Percentiles rank a stretch among this genome's conserved stretches.
Conservation (phyloP, 2,888 invertebrate genomes). For the Lasioglossum lativentre region DNA sequence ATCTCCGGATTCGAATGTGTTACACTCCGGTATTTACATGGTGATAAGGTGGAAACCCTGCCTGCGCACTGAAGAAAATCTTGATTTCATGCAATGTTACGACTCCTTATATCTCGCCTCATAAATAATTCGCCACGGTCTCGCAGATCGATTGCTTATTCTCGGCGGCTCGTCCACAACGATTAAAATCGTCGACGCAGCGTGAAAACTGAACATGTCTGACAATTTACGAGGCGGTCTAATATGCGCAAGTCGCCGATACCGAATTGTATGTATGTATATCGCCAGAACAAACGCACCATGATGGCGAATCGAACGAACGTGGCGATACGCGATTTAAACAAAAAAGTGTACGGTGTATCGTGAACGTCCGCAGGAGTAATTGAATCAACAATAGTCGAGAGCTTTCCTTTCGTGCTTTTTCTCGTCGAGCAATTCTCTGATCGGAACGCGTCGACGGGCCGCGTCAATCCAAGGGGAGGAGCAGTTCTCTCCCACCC, state of each 20-base stretch:
- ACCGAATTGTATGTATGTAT: too few species aligned
- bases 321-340: neutral
- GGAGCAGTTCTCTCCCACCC: neutral
- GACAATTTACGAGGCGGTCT: neutral
- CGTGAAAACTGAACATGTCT: neutral
- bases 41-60: too few species aligned
- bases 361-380: slow-evolving; percentile 1
- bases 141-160: neutral
- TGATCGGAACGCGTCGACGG: neutral
- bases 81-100: neutral
- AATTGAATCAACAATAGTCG: slow-evolving; percentile 8
- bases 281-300: neutral
- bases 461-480: neutral
- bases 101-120: neutral
- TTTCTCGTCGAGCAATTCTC: slow-evolving; percentile 11
- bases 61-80: neutral
- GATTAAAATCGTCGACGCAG: neutral
- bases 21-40: too few species aligned
- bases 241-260: neutral
- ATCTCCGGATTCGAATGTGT: too few species aligned
- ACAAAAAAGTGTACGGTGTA: neutral
- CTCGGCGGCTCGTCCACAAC: neutral
- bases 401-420: neutral
- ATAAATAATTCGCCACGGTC: neutral
- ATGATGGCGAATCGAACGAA: neutral